Base-by-base conservation (phyloP, 2,797 vertebrate species). In the Pelochelys cantorii region DNA sequence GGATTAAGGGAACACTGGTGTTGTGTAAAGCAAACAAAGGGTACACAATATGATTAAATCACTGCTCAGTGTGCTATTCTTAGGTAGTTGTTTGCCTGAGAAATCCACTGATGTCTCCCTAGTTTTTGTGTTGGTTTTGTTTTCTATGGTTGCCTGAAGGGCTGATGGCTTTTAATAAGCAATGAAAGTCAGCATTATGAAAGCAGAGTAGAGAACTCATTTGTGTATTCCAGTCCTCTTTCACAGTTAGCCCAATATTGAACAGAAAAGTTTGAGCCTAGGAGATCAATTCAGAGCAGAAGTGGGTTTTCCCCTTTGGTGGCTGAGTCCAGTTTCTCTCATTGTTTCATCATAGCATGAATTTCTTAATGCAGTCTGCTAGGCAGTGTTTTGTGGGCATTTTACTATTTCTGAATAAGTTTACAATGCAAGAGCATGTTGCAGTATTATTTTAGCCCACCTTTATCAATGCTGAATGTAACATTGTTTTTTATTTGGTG, bases 281-380 rank as follows among this genome's bases (percentile, higher is more conserved):
- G 23, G 85, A 55, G 85, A 71, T 84, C 93, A 55, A 71, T 7
- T 83, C 54, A 37, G 2, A 94, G 42, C 37, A 94, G 89, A 93
- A 83, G 85, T 90, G 52, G 75, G 31, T 79, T 95, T 88, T 29
- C 15, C 22, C 25, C 31, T 7, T 77, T 79, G 54, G 37, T 81
- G 84, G 53, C 34, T 27, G 13, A 60, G n/a, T 93, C 88, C 17
- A 86, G 6, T 56, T 60, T 75, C 94, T 91, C 62, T 85, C 68
- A 6, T 85, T 90, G 42, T 91, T 96, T 95, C 83, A 88, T 95
- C 55, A 59, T 60, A 87, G 77, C 62, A 93, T 88, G 80, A 90
- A 59, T 89, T 94, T 94, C 95, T 95, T 95, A 42, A 81, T 93
- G 83, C 22, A 79, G 78, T 65, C 84, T 96, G 92, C 83, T 79